Percentiles rank a stretch among this genome's conserved stretches.
Evolutionary conservation across 2,888 invertebrate species (phyloP).

Genomic region (Esperia sulphurella): DNA sequence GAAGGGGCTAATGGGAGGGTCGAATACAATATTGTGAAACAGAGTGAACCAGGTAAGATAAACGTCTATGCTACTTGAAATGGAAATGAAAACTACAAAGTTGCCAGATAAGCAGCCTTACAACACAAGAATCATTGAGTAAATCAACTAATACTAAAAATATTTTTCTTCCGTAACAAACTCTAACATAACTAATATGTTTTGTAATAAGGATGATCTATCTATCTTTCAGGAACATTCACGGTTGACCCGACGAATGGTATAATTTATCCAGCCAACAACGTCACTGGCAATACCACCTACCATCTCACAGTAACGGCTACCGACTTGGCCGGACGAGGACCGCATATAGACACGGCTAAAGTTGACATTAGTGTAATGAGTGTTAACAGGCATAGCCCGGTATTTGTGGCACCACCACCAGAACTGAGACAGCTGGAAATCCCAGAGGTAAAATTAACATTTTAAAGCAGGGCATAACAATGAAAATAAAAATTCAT

Average conservation of each 20-base stretch:
- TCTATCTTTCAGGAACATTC: slow-evolving; percentile 82
- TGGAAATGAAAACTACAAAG: too few species aligned
- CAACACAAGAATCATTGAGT: too few species aligned
- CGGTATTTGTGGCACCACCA: slow-evolving; percentile 88
- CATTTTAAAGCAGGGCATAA: too few species aligned
- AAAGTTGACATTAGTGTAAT: slow-evolving; percentile 87
- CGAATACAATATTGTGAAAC: slow-evolving; percentile 84
- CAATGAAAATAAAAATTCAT: too few species aligned
- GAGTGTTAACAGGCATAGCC: slow-evolving; percentile 90
- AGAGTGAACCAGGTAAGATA: slow-evolving; percentile 54
- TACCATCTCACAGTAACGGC: slow-evolving; percentile 85
- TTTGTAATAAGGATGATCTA: too few species aligned
- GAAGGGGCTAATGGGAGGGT: slow-evolving; percentile 88
- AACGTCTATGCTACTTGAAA: too few species aligned
- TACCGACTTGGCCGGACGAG: slow-evolving; percentile 85
- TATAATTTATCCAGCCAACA: slow-evolving; percentile 88
- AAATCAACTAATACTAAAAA: too few species aligned
- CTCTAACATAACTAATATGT: too few species aligned
- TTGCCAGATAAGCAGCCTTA: too few species aligned
- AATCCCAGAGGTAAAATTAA: slow-evolving; percentile 84
- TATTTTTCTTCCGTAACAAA: too few species aligned
- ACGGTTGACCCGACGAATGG: slow-evolving; percentile 87
- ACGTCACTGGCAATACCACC: slow-evolving; percentile 81
- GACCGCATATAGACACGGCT: slow-evolving; percentile 82
- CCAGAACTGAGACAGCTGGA: slow-evolving; percentile 86